Percentiles rank a stretch among this genome's conserved stretches.
Evolutionary conservation across 2,888 invertebrate genomes (phyloP).

Genomic region (Rhabditophanes sp.): DNA sequence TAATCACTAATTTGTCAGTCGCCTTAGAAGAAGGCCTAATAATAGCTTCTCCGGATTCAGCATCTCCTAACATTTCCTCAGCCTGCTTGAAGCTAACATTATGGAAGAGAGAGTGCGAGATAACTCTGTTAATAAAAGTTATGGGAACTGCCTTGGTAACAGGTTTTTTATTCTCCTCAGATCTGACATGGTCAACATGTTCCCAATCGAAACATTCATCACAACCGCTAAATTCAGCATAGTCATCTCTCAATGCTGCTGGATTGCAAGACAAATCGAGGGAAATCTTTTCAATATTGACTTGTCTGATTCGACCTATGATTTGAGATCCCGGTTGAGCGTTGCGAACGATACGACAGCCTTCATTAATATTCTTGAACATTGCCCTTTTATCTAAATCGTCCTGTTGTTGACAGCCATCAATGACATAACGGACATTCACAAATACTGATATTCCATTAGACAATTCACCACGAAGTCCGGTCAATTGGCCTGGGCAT

Average conservation of each 20-base stretch:
- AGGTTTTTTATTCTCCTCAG: slow-evolving; percentile 1
- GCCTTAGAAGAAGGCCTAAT: slow-evolving; percentile 90
- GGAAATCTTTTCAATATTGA: slow-evolving; percentile 73
- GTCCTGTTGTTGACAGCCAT: not conserved
- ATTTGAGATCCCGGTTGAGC: too few relatives aligned
- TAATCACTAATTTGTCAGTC: slow-evolving; percentile 81
- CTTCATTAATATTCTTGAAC: too few relatives aligned
- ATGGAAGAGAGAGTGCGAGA: slow-evolving; percentile 89
- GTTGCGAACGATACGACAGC: slow-evolving; percentile 2
- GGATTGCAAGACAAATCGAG: slow-evolving; percentile 75
- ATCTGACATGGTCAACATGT: too few relatives aligned
- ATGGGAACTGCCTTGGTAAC: slow-evolving; percentile 6
- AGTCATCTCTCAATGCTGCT: slow-evolving; percentile 75
- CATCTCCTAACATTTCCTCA: slow-evolving; percentile 75
- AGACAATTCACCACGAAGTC: slow-evolving; percentile 71
- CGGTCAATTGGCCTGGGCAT: slow-evolving; percentile 86
- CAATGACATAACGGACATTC: too few relatives aligned
- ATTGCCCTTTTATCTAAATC: too few relatives aligned
- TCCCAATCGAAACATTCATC: too few relatives aligned
- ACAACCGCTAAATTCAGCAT: too few relatives aligned
- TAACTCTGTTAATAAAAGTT: slow-evolving; percentile 81
- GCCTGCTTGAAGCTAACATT: slow-evolving; percentile 85
- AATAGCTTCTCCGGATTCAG: slow-evolving; percentile 87
- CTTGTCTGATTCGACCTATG: slow-evolving; percentile 67
- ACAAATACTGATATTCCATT: slow-evolving; percentile 79